Evolutionary conservation across 2,888 invertebrate species (phyloP).

Genomic region (Globia sparganii): DNA sequence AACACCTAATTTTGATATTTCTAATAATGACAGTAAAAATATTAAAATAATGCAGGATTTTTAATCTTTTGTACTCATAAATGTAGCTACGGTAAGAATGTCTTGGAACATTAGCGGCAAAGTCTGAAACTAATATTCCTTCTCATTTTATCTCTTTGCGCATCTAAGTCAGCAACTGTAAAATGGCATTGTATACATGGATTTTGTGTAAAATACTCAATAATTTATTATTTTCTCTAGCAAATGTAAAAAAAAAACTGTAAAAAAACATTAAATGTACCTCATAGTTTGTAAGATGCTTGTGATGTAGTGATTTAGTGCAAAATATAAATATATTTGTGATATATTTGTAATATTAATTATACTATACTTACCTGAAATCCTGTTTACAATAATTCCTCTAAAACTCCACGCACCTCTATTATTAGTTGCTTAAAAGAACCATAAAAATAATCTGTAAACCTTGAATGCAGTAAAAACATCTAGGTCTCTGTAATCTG

Average conservation of each 20-base stretch:
- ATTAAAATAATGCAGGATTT: background rate
- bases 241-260: slow-evolving; percentile 68
- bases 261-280: slow-evolving; percentile 67
- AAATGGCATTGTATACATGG: slow-evolving; percentile 63
- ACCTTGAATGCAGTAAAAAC: no score
- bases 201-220: slow-evolving; percentile 71
- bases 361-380: background rate
- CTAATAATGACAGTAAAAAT: no score
- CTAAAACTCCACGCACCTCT: background rate
- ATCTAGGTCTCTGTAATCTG: no score
- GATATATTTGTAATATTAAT: slow-evolving; percentile 27
- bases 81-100: background rate
- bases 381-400: background rate
- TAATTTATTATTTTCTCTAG: slow-evolving; percentile 73
- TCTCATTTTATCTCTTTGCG: slow-evolving; percentile 31
- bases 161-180: background rate
- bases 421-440: background rate
- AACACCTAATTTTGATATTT: background rate
- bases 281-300: slow-evolving; percentile 67
- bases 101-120: background rate
- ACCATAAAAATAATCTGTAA: no score
- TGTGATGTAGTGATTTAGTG: slow-evolving; percentile 67
- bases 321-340: slow-evolving; percentile 60
- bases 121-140: slow-evolving; percentile 29
- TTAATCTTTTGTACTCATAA: background rate